phyloP scores from a whole-genome alignment of 2,113 vertebrate species.

The Cryptoleucopteryx plumbea region DNA sequence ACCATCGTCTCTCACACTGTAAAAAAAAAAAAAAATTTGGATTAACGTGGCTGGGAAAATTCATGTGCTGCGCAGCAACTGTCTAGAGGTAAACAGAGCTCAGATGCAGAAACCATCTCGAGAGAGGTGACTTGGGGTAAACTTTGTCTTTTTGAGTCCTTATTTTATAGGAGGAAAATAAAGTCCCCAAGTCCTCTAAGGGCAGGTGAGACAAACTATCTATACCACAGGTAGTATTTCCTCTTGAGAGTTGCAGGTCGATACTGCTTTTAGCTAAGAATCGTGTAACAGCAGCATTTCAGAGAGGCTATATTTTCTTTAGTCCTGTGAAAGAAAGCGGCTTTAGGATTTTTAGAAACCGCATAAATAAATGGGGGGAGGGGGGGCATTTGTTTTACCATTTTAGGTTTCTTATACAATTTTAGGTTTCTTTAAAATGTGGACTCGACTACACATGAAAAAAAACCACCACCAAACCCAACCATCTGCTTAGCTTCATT shows the following conservation, averaged over 20 bases:
- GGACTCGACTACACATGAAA: background rate
- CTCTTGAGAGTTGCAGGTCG: accelerated
- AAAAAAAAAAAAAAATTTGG: accelerated
- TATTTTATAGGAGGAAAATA: background rate
- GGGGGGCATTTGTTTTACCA: background rate
- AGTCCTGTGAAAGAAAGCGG: background rate
- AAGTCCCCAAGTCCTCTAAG: background rate
- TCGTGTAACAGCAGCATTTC: background rate
- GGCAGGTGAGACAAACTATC: background rate
- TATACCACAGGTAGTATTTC: background rate
- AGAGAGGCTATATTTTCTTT: background rate
- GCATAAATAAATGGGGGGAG: too few species aligned
- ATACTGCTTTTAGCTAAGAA: background rate
- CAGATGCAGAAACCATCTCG: background rate
- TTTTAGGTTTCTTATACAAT: background rate
- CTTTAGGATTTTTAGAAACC: background rate
- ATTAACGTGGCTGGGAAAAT: background rate
- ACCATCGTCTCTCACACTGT: too few species aligned
- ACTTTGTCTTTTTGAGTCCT: background rate
- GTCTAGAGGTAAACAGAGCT: background rate
- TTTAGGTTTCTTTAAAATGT: background rate
- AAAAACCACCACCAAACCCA: background rate
- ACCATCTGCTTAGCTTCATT: background rate
- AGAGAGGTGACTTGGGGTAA: background rate
- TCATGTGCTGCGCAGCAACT: background rate